Evolutionary conservation across 1,140 invertebrate species (phyloP), one percentile per base, ranked within the genome.

Genomic region (Lysiphlebus fabarum): DNA sequence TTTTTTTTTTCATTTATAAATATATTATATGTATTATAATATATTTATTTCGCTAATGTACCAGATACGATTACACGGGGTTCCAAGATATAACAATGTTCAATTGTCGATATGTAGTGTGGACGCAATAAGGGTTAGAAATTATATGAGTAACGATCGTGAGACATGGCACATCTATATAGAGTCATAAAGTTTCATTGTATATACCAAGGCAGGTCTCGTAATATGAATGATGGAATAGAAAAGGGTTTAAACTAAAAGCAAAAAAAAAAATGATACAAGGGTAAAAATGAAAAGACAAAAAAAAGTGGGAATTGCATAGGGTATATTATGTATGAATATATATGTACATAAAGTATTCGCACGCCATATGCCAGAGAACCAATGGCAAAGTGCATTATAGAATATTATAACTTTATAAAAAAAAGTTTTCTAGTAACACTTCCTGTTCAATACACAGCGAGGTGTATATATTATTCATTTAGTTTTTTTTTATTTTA

Each of bases 381-480:
- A 9, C 40, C 26, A 56, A 44, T 42, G 49, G 26, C 42, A 45
- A 62, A 59, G 56, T 62, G 61, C 57, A 62, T 62, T 59, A 59
- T 59, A 45, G 45, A 53, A 62, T 40, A 62, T 59, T 59, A 62
- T 62, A 62, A 59, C 56, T 55, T 51, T 50, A 58, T 48, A 57
- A 12, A 41, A 38, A n/a, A 59, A 54, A 54, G 8, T 48, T 45
- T 59, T 38, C 6, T n/a, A 12, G 9, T 44, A 40, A 57, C 40
- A 26, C 17, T 26, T 14, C 4, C 36, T 38, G 12, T 7, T 41
- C 7, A 26, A 26, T 26, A n/a, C n/a, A n/a, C n/a, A n/a, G n/a
- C n/a, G n/a, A 26, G 17, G 17, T 26, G 17, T 26, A 26, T 17
- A 17, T 26, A 26, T 26, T 26, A 26, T 26, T 26, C 17, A 26